Conservation (phyloP, 1,140 invertebrate species). For the Zaprionus ghesquierei region DNA sequence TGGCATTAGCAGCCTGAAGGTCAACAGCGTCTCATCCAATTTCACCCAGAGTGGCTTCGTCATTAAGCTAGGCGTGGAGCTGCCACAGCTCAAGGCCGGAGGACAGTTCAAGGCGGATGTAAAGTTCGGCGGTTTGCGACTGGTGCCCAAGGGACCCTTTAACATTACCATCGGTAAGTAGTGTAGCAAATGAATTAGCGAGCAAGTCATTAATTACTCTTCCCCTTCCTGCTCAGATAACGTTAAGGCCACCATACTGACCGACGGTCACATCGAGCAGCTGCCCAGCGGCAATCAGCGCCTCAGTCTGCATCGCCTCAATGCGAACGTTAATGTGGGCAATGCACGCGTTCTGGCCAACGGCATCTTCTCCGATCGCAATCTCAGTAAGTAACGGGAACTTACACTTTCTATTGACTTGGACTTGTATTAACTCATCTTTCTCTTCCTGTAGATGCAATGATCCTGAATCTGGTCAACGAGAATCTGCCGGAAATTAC, state of each 20-base stretch:
- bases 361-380: conserved; percentile 78
- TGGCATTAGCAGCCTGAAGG: conserved; percentile 67
- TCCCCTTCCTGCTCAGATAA: conserved; percentile 47
- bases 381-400: conserved; percentile 64
- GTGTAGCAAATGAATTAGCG: not conserved
- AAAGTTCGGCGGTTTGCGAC: conserved; percentile 78
- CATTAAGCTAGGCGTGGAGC: conserved; percentile 65
- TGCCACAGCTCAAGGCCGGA: conserved; percentile 70
- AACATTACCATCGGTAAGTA: conserved; percentile 77
- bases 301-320: conserved; percentile 67
- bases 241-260: conserved; percentile 71
- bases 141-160: conserved; percentile 81
- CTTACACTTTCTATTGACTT: not conserved
- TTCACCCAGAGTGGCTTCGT: conserved; percentile 68
- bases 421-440: not conserved
- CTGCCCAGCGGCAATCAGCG: conserved; percentile 57
- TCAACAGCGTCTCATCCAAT: conserved; percentile 63
- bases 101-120: conserved; percentile 82
- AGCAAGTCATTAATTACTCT: not conserved
- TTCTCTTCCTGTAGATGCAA: conserved; percentile 52
- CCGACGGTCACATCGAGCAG: conserved; percentile 66
- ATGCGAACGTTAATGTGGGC: conserved; percentile 74
- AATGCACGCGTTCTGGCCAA: conserved; percentile 69
- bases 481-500: conserved; percentile 80
- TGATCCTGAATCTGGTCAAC: conserved; percentile 81